phyloP scores from a whole-genome alignment of 2,113 vertebrate genomes.

The Neolamprologus brichardi region DNA sequence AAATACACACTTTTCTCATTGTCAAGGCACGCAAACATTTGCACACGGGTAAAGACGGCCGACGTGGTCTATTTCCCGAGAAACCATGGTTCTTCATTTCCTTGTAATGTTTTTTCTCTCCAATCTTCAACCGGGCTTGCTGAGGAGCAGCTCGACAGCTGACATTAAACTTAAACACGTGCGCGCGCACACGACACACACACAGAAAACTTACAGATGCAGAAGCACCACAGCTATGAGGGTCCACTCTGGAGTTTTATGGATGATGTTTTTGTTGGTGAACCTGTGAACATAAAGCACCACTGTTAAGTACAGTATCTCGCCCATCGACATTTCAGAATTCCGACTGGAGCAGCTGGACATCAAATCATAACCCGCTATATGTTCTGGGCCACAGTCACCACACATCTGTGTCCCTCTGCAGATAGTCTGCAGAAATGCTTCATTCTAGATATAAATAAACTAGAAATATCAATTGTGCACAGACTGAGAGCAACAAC shows the following conservation, averaged over 20 bases:
- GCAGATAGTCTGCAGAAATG: background rate
- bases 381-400: background rate
- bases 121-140: background rate
- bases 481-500: background rate
- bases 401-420: background rate
- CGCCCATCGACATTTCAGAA: background rate
- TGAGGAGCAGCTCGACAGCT: background rate
- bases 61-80: background rate
- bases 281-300: slow-evolving; percentile 46
- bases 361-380: background rate
- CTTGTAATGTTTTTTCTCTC: background rate
- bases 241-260: slow-evolving; percentile 72
- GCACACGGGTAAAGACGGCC: background rate
- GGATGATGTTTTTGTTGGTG: slow-evolving; percentile 70
- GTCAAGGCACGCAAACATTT: background rate
- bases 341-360: background rate
- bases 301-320: background rate
- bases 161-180: background rate
- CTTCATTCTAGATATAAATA: background rate
- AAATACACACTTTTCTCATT: background rate
- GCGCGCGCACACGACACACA: background rate
- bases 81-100: background rate
- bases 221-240: slow-evolving; percentile 68
- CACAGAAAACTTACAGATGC: slow-evolving; percentile 64
- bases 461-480: background rate